Evolutionary conservation across 1,140 invertebrate species (phyloP).

Genomic region (Rhagoletis zephyria): DNA sequence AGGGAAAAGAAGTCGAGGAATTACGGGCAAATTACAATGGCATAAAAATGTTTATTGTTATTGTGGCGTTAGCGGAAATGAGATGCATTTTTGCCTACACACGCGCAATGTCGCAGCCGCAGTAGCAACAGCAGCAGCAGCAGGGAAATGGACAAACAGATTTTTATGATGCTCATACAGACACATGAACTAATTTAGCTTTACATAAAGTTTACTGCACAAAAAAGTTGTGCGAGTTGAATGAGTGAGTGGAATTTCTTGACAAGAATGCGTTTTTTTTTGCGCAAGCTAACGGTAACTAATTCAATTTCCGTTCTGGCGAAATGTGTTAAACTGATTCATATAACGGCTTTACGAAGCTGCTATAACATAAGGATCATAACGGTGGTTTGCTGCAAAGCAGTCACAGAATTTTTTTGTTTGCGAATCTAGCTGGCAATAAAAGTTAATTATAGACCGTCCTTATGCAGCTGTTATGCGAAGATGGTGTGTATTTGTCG

Average conservation of each 20-base stretch:
- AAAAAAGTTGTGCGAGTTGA: not conserved
- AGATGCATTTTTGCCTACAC: constrained; percentile 42
- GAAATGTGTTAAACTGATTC: not conserved
- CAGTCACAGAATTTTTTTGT: no score
- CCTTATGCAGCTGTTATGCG: no score
- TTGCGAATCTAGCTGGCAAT: no score
- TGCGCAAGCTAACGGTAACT: not conserved
- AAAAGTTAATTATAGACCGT: no score
- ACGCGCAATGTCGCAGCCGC: not conserved
- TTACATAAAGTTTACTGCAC: not conserved
- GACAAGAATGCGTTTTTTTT: not conserved
- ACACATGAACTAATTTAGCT: constrained; percentile 28
- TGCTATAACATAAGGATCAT: no score
- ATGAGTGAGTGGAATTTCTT: constrained; percentile 1
- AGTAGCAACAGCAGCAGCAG: not conserved
- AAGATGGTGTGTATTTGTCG: no score
- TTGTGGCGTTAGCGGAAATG: constrained; percentile 29
- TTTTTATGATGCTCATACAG: not conserved
- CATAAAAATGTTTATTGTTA: constrained; percentile 46
- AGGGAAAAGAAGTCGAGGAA: not conserved
- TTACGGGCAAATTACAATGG: constrained; percentile 29
- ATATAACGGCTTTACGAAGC: no score
- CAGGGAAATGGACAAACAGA: not conserved
- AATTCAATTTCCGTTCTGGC: not conserved
- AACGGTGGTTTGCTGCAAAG: no score